Evolutionary conservation across 2,113 vertebrate genomes (phyloP).

Genomic region (Indicator indicator): DNA sequence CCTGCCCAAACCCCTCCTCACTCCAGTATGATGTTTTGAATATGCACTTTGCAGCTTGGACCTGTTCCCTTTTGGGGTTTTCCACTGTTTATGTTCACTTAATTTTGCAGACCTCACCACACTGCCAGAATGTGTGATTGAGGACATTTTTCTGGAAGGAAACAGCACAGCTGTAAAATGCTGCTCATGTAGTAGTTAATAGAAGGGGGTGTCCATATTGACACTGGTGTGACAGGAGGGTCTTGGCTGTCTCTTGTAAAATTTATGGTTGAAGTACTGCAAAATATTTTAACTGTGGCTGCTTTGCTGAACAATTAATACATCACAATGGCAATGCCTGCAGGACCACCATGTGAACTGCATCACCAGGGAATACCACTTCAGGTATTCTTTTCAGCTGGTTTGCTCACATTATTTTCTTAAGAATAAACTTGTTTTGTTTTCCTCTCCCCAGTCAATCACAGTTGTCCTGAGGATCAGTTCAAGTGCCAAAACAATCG

Average conservation of each 20-base stretch:
- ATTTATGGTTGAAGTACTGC: background rate
- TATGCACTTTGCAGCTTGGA: background rate
- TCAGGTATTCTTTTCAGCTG: background rate
- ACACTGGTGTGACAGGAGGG: background rate
- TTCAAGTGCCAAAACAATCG: constrained; percentile 97
- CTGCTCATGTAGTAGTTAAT: background rate
- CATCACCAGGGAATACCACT: background rate
- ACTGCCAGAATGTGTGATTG: background rate
- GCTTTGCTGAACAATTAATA: background rate
- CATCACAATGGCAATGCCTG: background rate
- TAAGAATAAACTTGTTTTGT: background rate
- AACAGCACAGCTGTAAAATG: background rate
- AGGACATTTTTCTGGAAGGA: background rate
- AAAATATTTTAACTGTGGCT: background rate
- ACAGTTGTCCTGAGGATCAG: constrained; percentile 91
- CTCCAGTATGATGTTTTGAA: background rate
- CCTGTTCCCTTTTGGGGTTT: background rate
- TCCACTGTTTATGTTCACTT: background rate
- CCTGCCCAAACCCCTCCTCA: background rate
- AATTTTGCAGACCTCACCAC: background rate
- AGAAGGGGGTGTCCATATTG: background rate
- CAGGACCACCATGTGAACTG: background rate
- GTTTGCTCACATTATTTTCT: background rate
- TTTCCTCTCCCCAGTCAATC: constrained; percentile 82
- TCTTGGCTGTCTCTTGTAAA: background rate